Evolutionary conservation across 2,888 invertebrate genomes (phyloP), one percentile per base, ranked within the genome.

Genomic region (Gortyna flavago): DNA sequence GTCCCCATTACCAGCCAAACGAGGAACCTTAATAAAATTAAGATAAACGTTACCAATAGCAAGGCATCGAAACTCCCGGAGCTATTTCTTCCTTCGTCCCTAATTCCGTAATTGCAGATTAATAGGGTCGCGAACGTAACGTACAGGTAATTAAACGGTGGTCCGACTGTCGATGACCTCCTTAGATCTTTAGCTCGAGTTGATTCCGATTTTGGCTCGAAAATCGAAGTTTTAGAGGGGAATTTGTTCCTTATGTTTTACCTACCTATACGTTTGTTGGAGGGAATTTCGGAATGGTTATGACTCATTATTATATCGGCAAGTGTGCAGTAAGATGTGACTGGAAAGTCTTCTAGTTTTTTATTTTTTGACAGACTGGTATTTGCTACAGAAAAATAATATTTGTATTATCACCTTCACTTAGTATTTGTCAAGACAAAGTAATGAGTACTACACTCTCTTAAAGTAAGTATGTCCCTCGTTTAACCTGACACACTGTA

Each of bases 121-220:
- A 91, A 90, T 88, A 90, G 87, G 90, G 88, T 90, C 89, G 86
- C 87, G 75, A 82, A 88, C 87, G 81, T 82, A 79, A 85, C 86
- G 83, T 87, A 86, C 83, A 85, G 87, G 86, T 89, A 88, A 90
- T 90, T 90, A 90, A 90, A 89, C 78, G 85, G 72, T 83, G 80
- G 83, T 84, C 71, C 59, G 84, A 78, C 84, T 83, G 87, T 67
- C 86, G 85, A 87, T 85, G 84, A 88, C 83, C 89, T 87, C 85
- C 84, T 87, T 81, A 83, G 79, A 81, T 80, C 88, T 85, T 73
- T 69, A 44, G 54, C 18, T 80, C 67, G 68, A 72, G 79, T 75
- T 83, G 79, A 88, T 81, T 72, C 79, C 68, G 71, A 41, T 74
- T 88, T 87, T 72, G 57, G 59, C 18, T 75, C 54, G 77, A 77